Conservation (phyloP, 2,888 invertebrate genomes). For the Griposia aprilina region DNA sequence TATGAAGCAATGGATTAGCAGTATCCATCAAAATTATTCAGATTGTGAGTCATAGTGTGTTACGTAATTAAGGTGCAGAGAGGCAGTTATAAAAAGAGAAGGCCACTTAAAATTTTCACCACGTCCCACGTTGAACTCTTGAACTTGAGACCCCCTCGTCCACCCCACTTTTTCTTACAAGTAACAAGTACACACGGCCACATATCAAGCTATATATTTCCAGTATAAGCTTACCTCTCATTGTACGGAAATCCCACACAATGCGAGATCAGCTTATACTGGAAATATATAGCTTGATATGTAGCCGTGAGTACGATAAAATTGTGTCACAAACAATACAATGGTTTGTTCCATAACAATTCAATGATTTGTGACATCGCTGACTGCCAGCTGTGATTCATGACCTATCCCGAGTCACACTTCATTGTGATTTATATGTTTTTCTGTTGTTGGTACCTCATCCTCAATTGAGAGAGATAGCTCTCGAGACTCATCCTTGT, state of each 20-base stretch:
- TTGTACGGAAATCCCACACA: no score
- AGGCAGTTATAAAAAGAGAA: not conserved
- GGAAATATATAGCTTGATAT: no score
- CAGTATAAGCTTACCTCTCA: no score
- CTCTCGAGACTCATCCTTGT: not conserved
- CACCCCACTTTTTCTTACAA: not conserved
- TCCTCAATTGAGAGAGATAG: not conserved
- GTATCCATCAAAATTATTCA: no score
- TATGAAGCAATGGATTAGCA: no score
- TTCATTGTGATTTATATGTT: slow-evolving; percentile 19
- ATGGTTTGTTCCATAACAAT: slow-evolving; percentile 7
- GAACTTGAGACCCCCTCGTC: not conserved
- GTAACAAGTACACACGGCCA: no score
- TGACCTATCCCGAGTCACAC: not conserved
- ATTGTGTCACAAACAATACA: not conserved
- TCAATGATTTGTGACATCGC: not conserved
- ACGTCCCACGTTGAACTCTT: not conserved
- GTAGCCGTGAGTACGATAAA: not conserved
- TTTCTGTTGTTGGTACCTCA: not conserved
- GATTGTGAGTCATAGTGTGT: no score
- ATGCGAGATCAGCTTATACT: no score
- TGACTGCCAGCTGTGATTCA: not conserved
- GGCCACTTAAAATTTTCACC: no score
- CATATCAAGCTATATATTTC: no score
- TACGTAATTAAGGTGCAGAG: no score